Evolutionary conservation across 2,888 invertebrate genomes (phyloP).

Genomic region (Trilocha varians): DNA sequence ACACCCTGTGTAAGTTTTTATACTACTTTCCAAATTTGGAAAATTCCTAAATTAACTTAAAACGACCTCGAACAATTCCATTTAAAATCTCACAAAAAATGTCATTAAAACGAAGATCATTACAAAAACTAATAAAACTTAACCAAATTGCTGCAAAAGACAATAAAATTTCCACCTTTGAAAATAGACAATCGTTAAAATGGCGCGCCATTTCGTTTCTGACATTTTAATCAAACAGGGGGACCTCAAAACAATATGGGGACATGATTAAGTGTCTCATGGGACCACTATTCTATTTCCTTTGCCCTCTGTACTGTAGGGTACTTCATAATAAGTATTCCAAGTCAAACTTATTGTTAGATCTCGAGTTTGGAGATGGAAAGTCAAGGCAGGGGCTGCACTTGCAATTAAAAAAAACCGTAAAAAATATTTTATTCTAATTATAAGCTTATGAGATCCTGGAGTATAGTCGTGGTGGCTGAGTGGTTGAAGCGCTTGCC

Average conservation of each 20-base stretch:
- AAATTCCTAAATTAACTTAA: too few relatives aligned
- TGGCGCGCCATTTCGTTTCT: constrained; percentile 42
- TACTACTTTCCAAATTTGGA: too few relatives aligned
- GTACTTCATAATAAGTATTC: background rate
- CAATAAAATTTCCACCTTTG: constrained; percentile 31
- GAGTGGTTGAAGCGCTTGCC: too few relatives aligned
- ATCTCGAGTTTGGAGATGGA: background rate
- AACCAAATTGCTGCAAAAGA: background rate
- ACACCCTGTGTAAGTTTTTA: too few relatives aligned
- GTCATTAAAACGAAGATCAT: background rate
- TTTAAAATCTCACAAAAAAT: background rate
- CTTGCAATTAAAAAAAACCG: too few relatives aligned
- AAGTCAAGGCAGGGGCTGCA: too few relatives aligned
- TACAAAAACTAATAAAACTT: background rate
- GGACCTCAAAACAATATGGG: constrained; percentile 8
- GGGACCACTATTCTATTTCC: constrained; percentile 6
- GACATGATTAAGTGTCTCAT: constrained; percentile 16
- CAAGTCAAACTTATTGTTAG: background rate
- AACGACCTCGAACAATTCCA: too few relatives aligned
- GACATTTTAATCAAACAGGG: constrained; percentile 43
- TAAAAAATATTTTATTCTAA: too few relatives aligned
- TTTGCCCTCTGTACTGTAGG: constrained; percentile 2
- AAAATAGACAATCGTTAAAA: constrained; percentile 27
- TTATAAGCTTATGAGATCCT: too few relatives aligned
- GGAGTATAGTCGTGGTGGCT: too few relatives aligned